Evolutionary conservation across 2,888 invertebrate species (phyloP), one percentile per base, ranked within the genome.

Genomic region (Cynaeus angustus): DNA sequence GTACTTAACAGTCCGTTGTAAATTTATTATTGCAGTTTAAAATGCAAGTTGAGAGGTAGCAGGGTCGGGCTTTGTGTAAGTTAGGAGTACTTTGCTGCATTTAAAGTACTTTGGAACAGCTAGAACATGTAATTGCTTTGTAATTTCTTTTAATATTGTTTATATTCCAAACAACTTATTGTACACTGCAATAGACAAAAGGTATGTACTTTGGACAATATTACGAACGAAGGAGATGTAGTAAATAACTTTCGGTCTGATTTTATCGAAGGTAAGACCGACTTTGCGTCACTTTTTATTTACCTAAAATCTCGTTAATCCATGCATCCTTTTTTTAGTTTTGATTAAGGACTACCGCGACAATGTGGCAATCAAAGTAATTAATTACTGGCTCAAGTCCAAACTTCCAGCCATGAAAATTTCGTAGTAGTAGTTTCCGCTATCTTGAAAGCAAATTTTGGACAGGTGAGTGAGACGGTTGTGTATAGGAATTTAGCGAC

Each of bases 401-500:
- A 14, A 12, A 56, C 10, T 21, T 46, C 26, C 13, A 14, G 16
- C 16, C 10, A 21, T 48, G 26, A 33, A 46, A 21, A 66, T 30
- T 46, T 43, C 50, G 46, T 58, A 58, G 48, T 52, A 50, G 21
- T 14, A 41, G 58, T 59, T 59, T 46, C 33, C 14, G 21, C 7
- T 12, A 12, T 46, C 48, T 10, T 21, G 26, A 10, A 9, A 21
- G 26, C n/a, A 14, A 56, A 64, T 65, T 71, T 69, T 50, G 62
- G 70, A 58, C 75, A 74, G 74, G 75, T 73, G 74, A 76, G 74
- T 61, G 68, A 69, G 71, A 74, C 69, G 75, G 78, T 77, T 76
- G 77, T 77, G 78, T 77, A 74, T 73, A 65, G 80, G 78, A 80
- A 78, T 80, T 78, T 75, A 67, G 75, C 75, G 79, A 79, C 79